Evolutionary conservation across 2,888 invertebrate species (phyloP), one percentile per base, ranked within the genome.

Genomic region (Pelosia muscerda): DNA sequence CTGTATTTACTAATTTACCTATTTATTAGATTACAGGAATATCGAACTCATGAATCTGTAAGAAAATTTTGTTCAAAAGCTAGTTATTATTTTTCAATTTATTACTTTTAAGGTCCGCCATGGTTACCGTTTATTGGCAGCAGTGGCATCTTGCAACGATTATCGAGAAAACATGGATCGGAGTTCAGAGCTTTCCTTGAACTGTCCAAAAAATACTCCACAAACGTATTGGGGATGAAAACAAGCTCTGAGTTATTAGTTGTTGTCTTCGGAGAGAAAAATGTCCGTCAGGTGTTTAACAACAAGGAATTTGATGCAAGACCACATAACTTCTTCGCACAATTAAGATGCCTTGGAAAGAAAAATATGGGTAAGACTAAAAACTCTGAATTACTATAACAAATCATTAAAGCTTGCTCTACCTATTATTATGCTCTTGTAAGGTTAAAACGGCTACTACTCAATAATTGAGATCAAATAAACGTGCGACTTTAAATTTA

Each of bases 281-380:
- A 96, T 61, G 95, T 96, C 5, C 95, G 95, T 57, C 96, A 96
- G 83, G 95, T 96, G 9, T 94, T 97, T 57, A 93, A 93, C 1
- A 93, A 95, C 13, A 96, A 96, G 23, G 96, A 96, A 70, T 97
- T 97, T 77, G 96, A 96, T 81, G 97, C 96, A 0, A 93, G 97
- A 69, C 97, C 97, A 0, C 95, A 96, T 77, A 97, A 96, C 34
- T 97, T 97, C 84, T 96, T 97, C 83, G 96, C 96, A 77, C 93
- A 95, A 74, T 87, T 97, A 69, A 93, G 97, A 67, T 95, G 97
- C 31, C 96, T 96, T 72, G 97, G 97, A 22, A 95, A 96, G 85
- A 92, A 96, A 87, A 80, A 80, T 65, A 90, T 95, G 75, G 97
- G 97, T 97, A 86, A 86, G 85, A 60, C 62, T 49, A 31, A 22